These are phyloP conservation scores for Phaethornis superciliosus DNA, from an alignment of 2,113 vertebrate species.

Conservation along the genomic window DNA sequence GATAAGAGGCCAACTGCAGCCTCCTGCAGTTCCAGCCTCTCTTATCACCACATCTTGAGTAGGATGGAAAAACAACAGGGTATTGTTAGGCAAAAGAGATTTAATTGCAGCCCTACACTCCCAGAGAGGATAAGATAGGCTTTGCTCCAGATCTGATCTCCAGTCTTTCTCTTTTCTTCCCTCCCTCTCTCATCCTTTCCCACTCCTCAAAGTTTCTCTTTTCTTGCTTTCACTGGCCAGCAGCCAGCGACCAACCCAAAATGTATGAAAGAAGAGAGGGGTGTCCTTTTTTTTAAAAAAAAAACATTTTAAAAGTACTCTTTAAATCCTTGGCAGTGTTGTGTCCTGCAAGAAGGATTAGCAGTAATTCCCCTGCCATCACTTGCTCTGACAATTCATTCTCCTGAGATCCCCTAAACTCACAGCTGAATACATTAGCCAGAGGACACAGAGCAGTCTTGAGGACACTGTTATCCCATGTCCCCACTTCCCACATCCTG, in stretches of 20 bases:
- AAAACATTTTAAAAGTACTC: neutral
- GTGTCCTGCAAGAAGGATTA: slow-evolving; percentile 43
- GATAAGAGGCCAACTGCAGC: neutral
- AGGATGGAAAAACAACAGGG: neutral
- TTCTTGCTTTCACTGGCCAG: neutral
- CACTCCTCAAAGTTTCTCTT: slow-evolving; percentile 5
- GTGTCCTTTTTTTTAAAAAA: neutral
- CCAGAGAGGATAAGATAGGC: slow-evolving; percentile 12
- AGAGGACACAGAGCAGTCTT: neutral
- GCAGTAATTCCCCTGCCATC: slow-evolving; percentile 60
- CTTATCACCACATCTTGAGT: neutral
- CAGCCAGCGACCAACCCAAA: neutral
- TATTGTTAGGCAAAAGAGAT: slow-evolving; percentile 51
- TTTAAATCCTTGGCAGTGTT: slow-evolving; percentile 49
- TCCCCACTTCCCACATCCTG: neutral
- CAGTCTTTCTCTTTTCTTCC: neutral
- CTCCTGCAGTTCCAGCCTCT: neutral
- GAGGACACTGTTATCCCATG: neutral
- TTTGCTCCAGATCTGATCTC: slow-evolving; percentile 32
- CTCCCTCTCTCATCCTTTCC: neutral
- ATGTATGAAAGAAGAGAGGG: neutral
- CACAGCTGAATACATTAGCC: slow-evolving; percentile 52
- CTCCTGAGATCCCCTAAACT: slow-evolving; percentile 39
- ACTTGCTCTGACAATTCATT: slow-evolving; percentile 45
- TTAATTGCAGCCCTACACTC: slow-evolving; percentile 55